Base-by-base conservation (phyloP, 2,888 invertebrate genomes). In the Aleiodes leptofemur region DNA sequence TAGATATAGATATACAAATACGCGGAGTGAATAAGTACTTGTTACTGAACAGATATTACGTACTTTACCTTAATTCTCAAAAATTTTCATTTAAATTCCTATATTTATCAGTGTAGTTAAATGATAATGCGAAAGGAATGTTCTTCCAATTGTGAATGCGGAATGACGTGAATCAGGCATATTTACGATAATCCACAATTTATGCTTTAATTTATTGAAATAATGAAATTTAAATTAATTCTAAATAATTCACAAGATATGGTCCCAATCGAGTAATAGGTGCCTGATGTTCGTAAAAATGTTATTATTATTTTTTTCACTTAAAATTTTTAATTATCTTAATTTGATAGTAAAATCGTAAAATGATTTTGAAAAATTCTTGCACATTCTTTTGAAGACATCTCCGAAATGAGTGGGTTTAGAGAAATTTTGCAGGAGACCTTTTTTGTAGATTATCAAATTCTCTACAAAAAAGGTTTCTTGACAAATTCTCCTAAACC, bases 81-180 rank as follows among this genome's bases (percentile, higher is more conserved):
- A 3, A 14, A 13, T 66, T 69, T 74, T 74, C n/a, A 34, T 43
- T 75, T 73, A 48, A 13, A 11, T 48, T 76, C 14, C 38, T 57
- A 48, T 11, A 13, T 43, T 73, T 57, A 48, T 31, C 53, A 64
- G 38, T 43, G 38, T 78, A 43, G 53, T 57, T 74, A 70, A 73
- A 79, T 82, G 78, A 78, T 78, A 72, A 84, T 83, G 86, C 82
- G 82, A 83, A 77, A 85, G 87, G 87, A 89, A 89, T 89, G 89
- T 89, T 89, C 84, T 89, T 89, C 89, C 89, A 89, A 89, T 89
- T 89, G 89, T 89, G 88, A 88, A 89, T 89, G 89, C 84, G 87
- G 88, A 88, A 88, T 88, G 88, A 84, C 80, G 77, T 80, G 72
- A 71, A 38, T 53, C 38, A 73, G 48, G 23, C 51, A 56, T 23